These are phyloP conservation scores for Accipiter badius DNA, from an alignment of 2,797 vertebrate genomes.

Conservation along the genomic window DNA sequence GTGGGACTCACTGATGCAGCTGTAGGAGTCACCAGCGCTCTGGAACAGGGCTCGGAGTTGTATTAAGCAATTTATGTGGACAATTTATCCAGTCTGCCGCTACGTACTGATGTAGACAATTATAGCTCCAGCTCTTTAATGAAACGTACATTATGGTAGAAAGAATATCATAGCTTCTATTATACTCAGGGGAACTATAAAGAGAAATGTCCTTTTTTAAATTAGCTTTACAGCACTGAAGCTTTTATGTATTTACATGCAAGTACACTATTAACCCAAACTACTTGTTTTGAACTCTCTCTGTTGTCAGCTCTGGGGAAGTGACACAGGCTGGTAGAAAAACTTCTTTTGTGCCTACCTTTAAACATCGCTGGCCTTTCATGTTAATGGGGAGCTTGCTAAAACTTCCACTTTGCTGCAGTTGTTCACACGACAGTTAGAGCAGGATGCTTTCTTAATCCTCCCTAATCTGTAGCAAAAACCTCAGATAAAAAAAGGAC, in stretches of 20 bases:
- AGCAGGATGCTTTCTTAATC: slow-evolving; percentile 64
- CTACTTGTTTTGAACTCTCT: slow-evolving; percentile 56
- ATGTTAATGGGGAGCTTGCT: slow-evolving; percentile 42
- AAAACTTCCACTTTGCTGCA: slow-evolving; percentile 32
- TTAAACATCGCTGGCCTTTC: slow-evolving; percentile 23
- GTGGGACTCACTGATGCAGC: not conserved
- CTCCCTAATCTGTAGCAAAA: slow-evolving; percentile 67
- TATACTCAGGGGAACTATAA: slow-evolving; percentile 73
- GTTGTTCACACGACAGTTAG: slow-evolving; percentile 12
- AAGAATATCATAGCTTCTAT: slow-evolving; percentile 71
- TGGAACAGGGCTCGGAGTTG: slow-evolving; percentile 19
- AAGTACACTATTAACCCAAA: slow-evolving; percentile 73
- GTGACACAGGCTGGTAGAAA: not conserved
- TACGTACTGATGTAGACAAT: slow-evolving; percentile 71
- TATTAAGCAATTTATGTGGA: slow-evolving; percentile 66
- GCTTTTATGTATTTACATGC: slow-evolving; percentile 75
- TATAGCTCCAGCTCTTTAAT: slow-evolving; percentile 71
- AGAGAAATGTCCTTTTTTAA: slow-evolving; percentile 75
- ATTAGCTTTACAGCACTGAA: slow-evolving; percentile 69
- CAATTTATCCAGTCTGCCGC: slow-evolving; percentile 56
- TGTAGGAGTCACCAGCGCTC: slow-evolving; percentile 17
- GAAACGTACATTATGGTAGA: slow-evolving; percentile 70
- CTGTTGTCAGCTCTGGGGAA: not conserved
- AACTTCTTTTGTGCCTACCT: not conserved
- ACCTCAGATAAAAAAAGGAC: slow-evolving; percentile 66